Evolutionary conservation across 2,797 vertebrate species (phyloP).

Genomic region (Rhynchonycteris naso): DNA sequence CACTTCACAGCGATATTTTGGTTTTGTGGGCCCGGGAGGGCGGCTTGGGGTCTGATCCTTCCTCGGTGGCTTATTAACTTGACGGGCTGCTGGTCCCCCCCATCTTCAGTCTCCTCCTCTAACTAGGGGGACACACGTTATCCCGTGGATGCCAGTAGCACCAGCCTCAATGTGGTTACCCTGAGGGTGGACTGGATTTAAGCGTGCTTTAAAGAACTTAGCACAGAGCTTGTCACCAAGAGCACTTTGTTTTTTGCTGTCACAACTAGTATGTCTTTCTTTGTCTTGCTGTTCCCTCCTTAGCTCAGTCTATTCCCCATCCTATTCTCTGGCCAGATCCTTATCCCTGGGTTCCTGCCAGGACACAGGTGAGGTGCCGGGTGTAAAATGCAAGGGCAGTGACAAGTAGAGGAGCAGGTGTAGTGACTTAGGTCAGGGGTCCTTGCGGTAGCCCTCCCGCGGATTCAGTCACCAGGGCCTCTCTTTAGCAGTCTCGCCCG

Average conservation of each 20-base stretch:
- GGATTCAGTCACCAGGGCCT: too few species aligned
- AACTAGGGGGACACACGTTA: background rate
- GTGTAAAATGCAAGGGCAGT: background rate
- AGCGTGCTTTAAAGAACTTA: background rate
- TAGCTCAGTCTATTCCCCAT: background rate
- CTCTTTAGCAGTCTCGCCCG: background rate
- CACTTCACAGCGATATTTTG: background rate
- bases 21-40: background rate
- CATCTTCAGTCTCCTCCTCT: background rate
- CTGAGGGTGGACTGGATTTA: fast-evolving
- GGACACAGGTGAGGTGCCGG: background rate
- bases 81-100: background rate
- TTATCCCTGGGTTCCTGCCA: background rate
- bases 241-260: background rate
- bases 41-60: background rate
- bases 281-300: background rate
- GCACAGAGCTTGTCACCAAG: fast-evolving
- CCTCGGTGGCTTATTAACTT: background rate
- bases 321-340: background rate
- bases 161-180: fast-evolving
- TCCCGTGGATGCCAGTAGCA: background rate
- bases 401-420: background rate
- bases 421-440: background rate
- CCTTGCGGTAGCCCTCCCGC: too few species aligned
- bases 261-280: background rate